phyloP scores from a whole-genome alignment of 2,797 vertebrate species.

The Chloroceryle inda region DNA sequence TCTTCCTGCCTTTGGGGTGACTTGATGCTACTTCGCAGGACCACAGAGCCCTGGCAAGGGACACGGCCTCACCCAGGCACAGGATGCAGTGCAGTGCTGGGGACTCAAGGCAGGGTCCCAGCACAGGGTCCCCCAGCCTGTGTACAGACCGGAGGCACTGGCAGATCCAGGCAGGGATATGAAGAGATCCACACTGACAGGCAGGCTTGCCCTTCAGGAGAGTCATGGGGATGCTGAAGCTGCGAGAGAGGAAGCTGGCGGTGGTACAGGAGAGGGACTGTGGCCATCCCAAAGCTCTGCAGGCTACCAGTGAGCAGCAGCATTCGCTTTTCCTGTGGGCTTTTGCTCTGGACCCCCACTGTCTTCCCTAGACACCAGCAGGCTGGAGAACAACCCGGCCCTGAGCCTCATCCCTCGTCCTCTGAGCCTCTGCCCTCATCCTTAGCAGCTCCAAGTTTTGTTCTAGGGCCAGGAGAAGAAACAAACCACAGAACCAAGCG shows the following conservation, averaged over 20 bases:
- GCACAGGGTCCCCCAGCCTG: neutral
- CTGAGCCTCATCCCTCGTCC: neutral
- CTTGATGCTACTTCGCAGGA: neutral
- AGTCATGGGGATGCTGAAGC: neutral
- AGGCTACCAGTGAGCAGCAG: neutral
- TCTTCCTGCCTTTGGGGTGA: neutral
- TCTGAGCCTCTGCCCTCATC: neutral
- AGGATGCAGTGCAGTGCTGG: neutral
- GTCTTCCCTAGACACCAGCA: neutral
- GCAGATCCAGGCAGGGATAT: neutral
- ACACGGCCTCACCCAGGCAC: neutral
- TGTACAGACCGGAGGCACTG: fast-evolving
- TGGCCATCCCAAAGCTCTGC: neutral
- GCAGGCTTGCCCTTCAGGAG: neutral
- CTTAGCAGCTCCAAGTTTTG: neutral
- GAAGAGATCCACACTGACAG: neutral
- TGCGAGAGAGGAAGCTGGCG: neutral
- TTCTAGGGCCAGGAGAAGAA: neutral
- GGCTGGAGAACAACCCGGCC: neutral
- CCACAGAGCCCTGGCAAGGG: neutral
- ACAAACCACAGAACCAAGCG: neutral
- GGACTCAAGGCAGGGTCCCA: neutral
- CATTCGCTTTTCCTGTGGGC: neutral
- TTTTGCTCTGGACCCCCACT: neutral
- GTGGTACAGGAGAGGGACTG: neutral